Evolutionary conservation across 2,113 vertebrate species (phyloP).

Genomic region (mouse (Mus musculus)): GRCm39 chr4:28341501-28342000

Average conservation of each 20-base stretch:
- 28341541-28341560: neutral
- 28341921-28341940: neutral
- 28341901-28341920: neutral
- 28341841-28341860: neutral
- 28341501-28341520: neutral
- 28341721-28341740: neutral
- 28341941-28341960: neutral
- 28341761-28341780: neutral
- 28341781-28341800: neutral
- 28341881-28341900: neutral
- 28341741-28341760: neutral
- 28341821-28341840: neutral
- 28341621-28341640: neutral
- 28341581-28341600: neutral
- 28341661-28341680: neutral
- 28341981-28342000: no score
- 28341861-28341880: neutral
- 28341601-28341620: neutral
- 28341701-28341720: neutral
- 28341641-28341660: neutral
- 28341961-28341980: no score
- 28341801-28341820: neutral
- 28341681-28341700: neutral
- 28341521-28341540: neutral
- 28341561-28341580: neutral